Conservation (phyloP, 1,140 invertebrate species). For the Drosophila quadrilineata region DNA sequence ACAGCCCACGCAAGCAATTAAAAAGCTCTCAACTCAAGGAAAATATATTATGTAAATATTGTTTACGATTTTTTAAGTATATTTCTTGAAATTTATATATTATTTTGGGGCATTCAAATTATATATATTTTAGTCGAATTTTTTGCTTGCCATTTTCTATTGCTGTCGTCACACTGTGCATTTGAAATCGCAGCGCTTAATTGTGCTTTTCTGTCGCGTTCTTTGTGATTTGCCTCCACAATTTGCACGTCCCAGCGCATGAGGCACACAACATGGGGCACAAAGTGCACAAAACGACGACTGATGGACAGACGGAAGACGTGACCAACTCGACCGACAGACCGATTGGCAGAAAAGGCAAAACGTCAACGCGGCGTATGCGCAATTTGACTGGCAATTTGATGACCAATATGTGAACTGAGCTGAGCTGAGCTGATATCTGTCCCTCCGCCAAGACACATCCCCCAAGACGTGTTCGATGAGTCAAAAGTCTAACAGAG, state of each 20-base stretch:
- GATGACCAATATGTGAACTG: conserved; percentile 8
- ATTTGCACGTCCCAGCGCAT: conserved; percentile 38
- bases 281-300: conserved; percentile 66
- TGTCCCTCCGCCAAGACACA: conserved; percentile 23
- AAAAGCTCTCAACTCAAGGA: too few species aligned
- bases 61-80: too few species aligned
- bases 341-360: conserved; percentile 8
- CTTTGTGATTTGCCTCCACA: neutral
- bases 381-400: conserved; percentile 44
- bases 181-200: conserved; percentile 12
- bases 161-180: too few species aligned
- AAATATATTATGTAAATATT: too few species aligned
- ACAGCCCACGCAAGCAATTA: too few species aligned
- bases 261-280: conserved; percentile 26
- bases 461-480: conserved; percentile 43
- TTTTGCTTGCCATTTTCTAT: neutral
- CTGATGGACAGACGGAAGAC: too few species aligned
- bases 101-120: neutral
- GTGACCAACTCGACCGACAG: conserved; percentile 60
- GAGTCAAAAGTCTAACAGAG: conserved; percentile 25
- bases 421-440: conserved; percentile 15
- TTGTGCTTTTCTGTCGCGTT: neutral
- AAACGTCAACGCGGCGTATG: conserved; percentile 57
- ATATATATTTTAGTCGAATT: neutral
- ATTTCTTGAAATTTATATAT: neutral